A percentile compares a stretch with the other conserved stretches of the same genome.
Evolutionary conservation across 2,113 vertebrate genomes (phyloP).

Genomic region (Xerus inauris): DNA sequence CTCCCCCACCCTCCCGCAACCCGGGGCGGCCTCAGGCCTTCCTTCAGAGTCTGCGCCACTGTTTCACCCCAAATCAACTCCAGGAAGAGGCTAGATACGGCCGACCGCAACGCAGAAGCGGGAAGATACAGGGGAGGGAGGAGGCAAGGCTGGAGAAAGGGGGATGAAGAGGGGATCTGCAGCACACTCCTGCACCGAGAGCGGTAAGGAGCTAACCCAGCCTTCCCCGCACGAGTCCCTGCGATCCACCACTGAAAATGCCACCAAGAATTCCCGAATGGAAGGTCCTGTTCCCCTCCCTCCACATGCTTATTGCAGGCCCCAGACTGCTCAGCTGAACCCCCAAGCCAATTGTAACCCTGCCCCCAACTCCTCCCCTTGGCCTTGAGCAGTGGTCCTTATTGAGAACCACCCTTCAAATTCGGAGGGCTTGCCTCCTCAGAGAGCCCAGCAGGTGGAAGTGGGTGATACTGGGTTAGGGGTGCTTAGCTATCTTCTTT

Average conservation of each 20-base stretch:
- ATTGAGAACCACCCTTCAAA: not conserved
- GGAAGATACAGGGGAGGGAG: not conserved
- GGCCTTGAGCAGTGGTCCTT: not conserved
- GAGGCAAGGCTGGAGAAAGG: not conserved
- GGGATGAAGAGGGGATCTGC: too few relatives aligned
- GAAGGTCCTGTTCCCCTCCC: not conserved
- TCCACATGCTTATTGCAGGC: too few relatives aligned
- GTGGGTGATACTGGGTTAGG: not conserved
- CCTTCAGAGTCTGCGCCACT: not conserved
- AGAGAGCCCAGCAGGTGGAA: not conserved
- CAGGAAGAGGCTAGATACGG: rapidly evolving
- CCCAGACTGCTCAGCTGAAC: not conserved
- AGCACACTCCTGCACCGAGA: not conserved
- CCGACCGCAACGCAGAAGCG: rapidly evolving
- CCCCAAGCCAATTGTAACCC: not conserved
- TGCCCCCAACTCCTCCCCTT: not conserved
- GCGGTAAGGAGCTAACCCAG: not conserved
- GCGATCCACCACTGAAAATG: not conserved
- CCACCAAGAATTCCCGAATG: rapidly evolving
- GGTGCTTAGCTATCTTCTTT: not conserved
- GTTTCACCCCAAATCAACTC: not conserved
- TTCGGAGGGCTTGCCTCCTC: not conserved
- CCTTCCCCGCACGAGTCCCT: not conserved
- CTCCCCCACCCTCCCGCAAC: not conserved
- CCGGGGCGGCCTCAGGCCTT: not conserved